Conservation (phyloP, 2,888 invertebrate genomes). For the Torymus texanus region DNA sequence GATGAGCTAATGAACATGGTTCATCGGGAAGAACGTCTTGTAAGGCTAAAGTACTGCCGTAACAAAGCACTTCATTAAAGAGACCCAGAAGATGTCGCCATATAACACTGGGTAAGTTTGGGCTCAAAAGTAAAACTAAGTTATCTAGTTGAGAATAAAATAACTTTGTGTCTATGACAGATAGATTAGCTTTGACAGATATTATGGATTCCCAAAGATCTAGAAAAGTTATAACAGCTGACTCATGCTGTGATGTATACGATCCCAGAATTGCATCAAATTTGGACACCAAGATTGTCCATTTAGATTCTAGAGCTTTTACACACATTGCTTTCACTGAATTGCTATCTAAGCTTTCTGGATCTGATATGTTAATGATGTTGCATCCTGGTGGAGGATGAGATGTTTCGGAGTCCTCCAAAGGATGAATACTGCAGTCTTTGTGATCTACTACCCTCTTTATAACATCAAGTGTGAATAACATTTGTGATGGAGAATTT, state of each 20-base stretch:
- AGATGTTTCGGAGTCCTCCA: constrained; percentile 79
- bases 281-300: constrained; percentile 84
- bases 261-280: constrained; percentile 76
- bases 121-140: constrained; percentile 83
- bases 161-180: constrained; percentile 91
- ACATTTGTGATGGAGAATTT: constrained; percentile 81
- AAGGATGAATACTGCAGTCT: constrained; percentile 85
- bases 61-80: constrained; percentile 93
- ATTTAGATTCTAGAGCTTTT: constrained; percentile 88
- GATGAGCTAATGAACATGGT: constrained; percentile 89
- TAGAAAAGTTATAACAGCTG: constrained; percentile 84
- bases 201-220: constrained; percentile 93
- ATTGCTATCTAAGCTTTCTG: constrained; percentile 90
- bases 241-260: constrained; percentile 75
- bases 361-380: constrained; percentile 82
- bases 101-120: constrained; percentile 86
- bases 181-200: constrained; percentile 92
- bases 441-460: constrained; percentile 93
- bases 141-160: constrained; percentile 90
- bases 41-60: constrained; percentile 91
- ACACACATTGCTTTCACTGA: constrained; percentile 91
- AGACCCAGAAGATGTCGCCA: constrained; percentile 90
- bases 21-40: constrained; percentile 93
- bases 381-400: constrained; percentile 76
- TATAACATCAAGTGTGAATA: constrained; percentile 89